A percentile compares a stretch with the other conserved stretches of the same genome.
These are phyloP conservation scores for Labeo rohita DNA, from an alignment of 2,113 vertebrate species.

Conservation along the genomic window DNA sequence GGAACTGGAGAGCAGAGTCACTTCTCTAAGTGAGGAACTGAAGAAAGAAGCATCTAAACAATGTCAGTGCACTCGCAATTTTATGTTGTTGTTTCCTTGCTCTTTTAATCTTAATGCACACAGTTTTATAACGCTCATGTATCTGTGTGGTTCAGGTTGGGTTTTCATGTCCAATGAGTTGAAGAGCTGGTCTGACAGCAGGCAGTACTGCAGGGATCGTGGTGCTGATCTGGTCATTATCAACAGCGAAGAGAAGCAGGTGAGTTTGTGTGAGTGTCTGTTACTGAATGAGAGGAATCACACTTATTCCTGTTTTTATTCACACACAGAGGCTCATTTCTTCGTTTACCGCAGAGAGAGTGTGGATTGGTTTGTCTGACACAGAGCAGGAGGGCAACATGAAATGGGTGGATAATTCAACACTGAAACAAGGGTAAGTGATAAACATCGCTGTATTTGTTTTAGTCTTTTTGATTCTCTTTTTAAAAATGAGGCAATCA, in stretches of 20 bases:
- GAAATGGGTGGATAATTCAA: no score
- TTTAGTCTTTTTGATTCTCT: no score
- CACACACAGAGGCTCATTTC: background rate
- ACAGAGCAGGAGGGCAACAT: no score
- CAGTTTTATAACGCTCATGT: no score
- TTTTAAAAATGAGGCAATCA: no score
- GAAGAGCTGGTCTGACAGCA: background rate
- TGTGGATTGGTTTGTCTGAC: background rate
- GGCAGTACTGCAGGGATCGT: background rate
- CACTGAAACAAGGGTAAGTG: no score
- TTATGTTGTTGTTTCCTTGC: no score
- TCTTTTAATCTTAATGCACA: no score
- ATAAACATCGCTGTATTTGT: background rate
- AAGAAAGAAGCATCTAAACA: background rate
- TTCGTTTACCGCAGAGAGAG: background rate
- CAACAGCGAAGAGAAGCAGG: conserved; percentile 10
- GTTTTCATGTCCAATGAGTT: background rate
- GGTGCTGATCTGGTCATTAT: conserved; percentile 2
- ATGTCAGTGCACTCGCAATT: no score
- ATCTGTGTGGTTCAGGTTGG: background rate
- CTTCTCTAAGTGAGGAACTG: background rate
- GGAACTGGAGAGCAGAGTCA: no score
- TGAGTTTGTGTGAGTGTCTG: background rate
- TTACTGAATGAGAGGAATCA: background rate
- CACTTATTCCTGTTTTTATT: no score